Percentiles rank a stretch among this genome's conserved stretches.
Evolutionary conservation across 2,797 vertebrate genomes (phyloP).

Genomic region (Anomalospiza imberbis): DNA sequence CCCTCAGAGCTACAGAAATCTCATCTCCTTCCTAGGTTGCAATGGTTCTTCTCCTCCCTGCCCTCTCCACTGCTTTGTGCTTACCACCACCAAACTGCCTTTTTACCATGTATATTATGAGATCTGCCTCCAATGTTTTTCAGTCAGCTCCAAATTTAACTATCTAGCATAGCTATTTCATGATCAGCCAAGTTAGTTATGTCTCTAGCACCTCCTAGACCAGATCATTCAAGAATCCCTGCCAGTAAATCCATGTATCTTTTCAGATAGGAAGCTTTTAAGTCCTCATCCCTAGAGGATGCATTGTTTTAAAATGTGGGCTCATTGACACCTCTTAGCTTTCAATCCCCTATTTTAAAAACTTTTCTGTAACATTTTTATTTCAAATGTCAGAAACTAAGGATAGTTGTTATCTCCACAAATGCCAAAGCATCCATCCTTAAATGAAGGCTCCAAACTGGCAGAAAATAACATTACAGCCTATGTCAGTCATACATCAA

Average conservation of each 20-base stretch:
- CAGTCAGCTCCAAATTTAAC: background rate
- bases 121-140: background rate
- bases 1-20: background rate
- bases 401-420: background rate
- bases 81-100: background rate
- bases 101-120: background rate
- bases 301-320: background rate
- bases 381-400: background rate
- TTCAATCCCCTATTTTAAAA: background rate
- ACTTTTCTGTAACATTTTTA: background rate
- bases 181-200: background rate
- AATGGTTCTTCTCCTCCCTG: background rate
- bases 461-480: conserved; percentile 25
- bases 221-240: background rate
- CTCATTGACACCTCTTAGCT: background rate
- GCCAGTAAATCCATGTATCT: background rate
- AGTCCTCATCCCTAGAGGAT: background rate
- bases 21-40: background rate
- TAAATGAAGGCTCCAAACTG: background rate
- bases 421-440: background rate
- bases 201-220: background rate
- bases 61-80: background rate
- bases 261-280: background rate
- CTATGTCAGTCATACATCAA: conserved; percentile 40
- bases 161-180: background rate